Conservation (phyloP, 2,888 invertebrate species). For the Alloplasta piceator region DNA sequence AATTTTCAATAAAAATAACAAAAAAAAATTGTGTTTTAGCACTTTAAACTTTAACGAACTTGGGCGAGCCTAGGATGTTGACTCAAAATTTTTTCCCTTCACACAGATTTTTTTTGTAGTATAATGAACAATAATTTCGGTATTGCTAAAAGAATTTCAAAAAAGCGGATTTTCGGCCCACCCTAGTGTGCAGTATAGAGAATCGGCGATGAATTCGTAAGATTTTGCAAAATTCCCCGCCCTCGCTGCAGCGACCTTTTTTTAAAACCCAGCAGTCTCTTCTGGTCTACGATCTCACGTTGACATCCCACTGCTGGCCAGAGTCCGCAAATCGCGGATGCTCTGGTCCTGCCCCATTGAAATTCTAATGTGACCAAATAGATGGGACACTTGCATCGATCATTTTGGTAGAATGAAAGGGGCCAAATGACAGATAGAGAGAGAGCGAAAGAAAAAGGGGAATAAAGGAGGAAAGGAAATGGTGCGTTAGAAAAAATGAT, state of each 20-base stretch:
- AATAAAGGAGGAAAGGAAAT: slow-evolving; percentile 45
- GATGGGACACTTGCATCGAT: slow-evolving; percentile 60
- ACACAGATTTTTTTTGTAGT: too few species aligned
- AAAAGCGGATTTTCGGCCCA: too few species aligned
- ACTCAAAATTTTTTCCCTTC: too few species aligned
- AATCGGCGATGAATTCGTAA: slow-evolving; percentile 57
- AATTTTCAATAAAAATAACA: too few species aligned
- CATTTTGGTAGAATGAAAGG: slow-evolving; percentile 57
- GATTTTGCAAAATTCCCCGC: slow-evolving; percentile 44
- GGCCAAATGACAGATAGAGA: slow-evolving; percentile 25
- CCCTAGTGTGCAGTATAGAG: slow-evolving; percentile 12
- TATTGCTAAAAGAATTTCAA: too few species aligned
- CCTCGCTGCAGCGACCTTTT: slow-evolving; percentile 48
- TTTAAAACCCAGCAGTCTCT: slow-evolving; percentile 23
- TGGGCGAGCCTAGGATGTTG: too few species aligned
- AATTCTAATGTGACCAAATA: slow-evolving; percentile 68
- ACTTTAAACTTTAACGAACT: too few species aligned
- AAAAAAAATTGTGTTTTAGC: too few species aligned
- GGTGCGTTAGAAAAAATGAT: slow-evolving; percentile 59
- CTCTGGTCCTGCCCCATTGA: slow-evolving; percentile 56
- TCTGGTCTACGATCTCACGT: slow-evolving; percentile 15
- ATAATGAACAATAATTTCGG: too few species aligned
- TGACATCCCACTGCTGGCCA: slow-evolving; percentile 41
- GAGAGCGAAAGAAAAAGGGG: not conserved
- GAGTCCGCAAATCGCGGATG: slow-evolving; percentile 5